A percentile compares a stretch with the other conserved stretches of the same genome.
phyloP scores from a whole-genome alignment of 30 jellyfish, hydroid and myxozoan genomes.

The Aurelia sp. region DNA sequence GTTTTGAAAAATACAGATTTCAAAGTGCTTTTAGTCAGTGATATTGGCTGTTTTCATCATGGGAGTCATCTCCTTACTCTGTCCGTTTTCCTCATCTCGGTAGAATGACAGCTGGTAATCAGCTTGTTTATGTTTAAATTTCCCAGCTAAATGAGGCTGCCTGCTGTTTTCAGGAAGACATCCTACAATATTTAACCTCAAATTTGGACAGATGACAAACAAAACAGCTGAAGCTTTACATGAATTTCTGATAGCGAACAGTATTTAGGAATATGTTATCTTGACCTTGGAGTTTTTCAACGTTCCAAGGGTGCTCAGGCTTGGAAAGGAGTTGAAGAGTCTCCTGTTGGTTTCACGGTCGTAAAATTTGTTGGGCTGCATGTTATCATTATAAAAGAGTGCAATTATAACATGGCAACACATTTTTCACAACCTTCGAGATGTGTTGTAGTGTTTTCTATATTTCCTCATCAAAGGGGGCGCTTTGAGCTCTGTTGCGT shows the following conservation, averaged over 20 bases:
- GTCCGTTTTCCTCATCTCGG: slow-evolving; percentile 32
- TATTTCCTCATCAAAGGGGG: too few relatives aligned
- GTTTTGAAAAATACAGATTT: neutral
- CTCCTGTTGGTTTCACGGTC: too few relatives aligned
- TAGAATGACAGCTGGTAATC: slow-evolving; percentile 47
- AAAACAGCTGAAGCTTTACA: slow-evolving; percentile 2
- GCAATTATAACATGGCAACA: too few relatives aligned
- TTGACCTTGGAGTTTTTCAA: slow-evolving; percentile 9
- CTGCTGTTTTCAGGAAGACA: slow-evolving; percentile 49
- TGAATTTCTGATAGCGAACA: neutral
- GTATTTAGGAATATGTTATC: neutral
- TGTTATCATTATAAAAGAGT: too few relatives aligned
- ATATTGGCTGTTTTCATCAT: slow-evolving; percentile 28
- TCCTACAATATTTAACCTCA: slow-evolving; percentile 49
- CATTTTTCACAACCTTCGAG: too few relatives aligned
- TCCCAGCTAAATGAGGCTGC: slow-evolving; percentile 40
- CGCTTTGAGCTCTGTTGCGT: too few relatives aligned
- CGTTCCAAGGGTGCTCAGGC: too few relatives aligned
- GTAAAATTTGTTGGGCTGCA: too few relatives aligned
- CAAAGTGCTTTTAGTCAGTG: slow-evolving; percentile 23
- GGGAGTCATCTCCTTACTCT: slow-evolving; percentile 48
- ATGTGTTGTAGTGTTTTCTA: too few relatives aligned
- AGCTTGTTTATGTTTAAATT: slow-evolving; percentile 33
- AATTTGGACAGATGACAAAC: slow-evolving; percentile 43
- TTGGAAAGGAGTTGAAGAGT: too few relatives aligned